Evolutionary conservation across 2,113 vertebrate genomes (phyloP), one percentile per base, ranked within the genome.

Genomic region (Platichthys stellatus): DNA sequence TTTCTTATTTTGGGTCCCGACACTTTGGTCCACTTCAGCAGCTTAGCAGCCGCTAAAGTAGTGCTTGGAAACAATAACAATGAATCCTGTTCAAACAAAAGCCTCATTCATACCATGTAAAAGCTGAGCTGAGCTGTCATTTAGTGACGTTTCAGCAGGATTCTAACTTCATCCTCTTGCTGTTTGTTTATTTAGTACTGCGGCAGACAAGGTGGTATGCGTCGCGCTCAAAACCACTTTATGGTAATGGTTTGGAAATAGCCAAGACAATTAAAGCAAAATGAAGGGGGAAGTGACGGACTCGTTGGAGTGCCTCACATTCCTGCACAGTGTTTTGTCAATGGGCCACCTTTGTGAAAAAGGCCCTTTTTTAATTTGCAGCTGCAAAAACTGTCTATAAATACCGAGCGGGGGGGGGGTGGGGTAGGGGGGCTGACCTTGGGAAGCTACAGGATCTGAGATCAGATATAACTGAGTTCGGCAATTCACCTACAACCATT

Each of bases 1-100:
- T 81, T 86, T 82, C 84, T 84, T 67, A 76, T 84, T 80, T 76
- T 17, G 65, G 63, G 51, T 60, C 49, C 51, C 2, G 20, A 81
- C 68, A 80, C 76, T 84, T 82, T 74, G 62, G 84, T 78, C 72
- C 59, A 90, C 70, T 69, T 86, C 60, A 79, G 60, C 79, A 72
- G 74, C 72, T 67, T 56, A 72, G 57, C 17, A 78, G 58, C 63
- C 69, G 79, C 72, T 60, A 83, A 86, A 88, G 75, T 72, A 62
- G 74, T 4, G 13, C 85, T 85, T 85, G 81, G 86, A 93, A 93
- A 91, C 80, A 91, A 91, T 85, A 89, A 91, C 74, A 93, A 80
- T 26, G 63, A 80, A 84, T 82, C 59, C 17, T 31, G 53, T 74
- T 89, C 70, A 78, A 82, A 93, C 85, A 93, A 91, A 92, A 69